Evolutionary conservation across 1,140 invertebrate species (phyloP).

Genomic region (Periplaneta americana): DNA sequence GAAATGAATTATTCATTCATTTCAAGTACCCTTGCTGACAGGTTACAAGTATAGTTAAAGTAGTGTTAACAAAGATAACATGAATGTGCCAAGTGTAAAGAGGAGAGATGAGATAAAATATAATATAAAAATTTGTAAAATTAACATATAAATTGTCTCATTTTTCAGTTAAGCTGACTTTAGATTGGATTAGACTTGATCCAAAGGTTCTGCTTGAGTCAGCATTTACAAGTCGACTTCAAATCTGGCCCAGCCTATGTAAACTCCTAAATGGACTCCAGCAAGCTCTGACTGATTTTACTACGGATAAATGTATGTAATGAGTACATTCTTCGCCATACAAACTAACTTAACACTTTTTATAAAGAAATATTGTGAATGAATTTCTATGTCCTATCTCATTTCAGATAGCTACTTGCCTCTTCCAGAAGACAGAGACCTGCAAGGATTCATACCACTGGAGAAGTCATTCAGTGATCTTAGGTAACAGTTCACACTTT

Average conservation of each 20-base stretch:
- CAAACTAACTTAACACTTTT: background rate
- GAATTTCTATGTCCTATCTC: background rate
- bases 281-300: constrained; percentile 39
- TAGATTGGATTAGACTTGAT: constrained; percentile 63
- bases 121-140: too few relatives aligned
- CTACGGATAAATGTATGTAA: constrained; percentile 42
- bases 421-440: constrained; percentile 70
- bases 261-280: constrained; percentile 65
- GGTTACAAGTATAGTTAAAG: too few relatives aligned
- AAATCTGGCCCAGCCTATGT: constrained; percentile 75
- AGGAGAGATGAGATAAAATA: too few relatives aligned
- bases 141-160: too few relatives aligned
- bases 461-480: constrained; percentile 51
- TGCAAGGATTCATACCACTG: constrained; percentile 73
- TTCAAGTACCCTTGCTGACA: too few relatives aligned
- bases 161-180: constrained; percentile 61
- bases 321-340: background rate
- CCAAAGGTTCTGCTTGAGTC: constrained; percentile 47
- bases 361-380: background rate
- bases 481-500: constrained; percentile 28
- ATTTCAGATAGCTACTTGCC: constrained; percentile 56
- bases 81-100: too few relatives aligned
- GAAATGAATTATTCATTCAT: too few relatives aligned
- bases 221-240: constrained; percentile 57
- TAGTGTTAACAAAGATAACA: too few relatives aligned